Evolutionary conservation across 2,113 vertebrate species (phyloP).

Genomic region (Tragulus kanchil): DNA sequence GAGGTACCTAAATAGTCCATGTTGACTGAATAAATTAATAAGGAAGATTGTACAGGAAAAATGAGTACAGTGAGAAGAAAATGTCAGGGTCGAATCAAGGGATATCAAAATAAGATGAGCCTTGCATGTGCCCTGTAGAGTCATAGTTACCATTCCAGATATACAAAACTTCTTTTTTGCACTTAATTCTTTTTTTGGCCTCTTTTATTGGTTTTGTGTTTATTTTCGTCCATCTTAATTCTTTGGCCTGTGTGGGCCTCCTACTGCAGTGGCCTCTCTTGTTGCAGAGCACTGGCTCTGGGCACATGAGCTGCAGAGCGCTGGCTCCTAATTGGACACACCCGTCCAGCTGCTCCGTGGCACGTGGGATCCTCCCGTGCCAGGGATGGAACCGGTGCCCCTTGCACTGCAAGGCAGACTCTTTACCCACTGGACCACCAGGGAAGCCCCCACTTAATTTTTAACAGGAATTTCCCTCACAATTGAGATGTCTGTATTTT

Average conservation of each 20-base stretch:
- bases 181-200: not conserved
- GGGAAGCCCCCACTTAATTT: not conserved
- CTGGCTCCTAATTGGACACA: too few relatives aligned
- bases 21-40: conserved; percentile 1
- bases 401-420: too few relatives aligned
- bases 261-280: too few relatives aligned
- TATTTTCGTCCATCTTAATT: too few relatives aligned
- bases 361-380: too few relatives aligned
- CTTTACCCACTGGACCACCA: too few relatives aligned
- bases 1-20: not conserved
- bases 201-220: too few relatives aligned
- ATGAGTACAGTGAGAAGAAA: not conserved
- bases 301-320: too few relatives aligned
- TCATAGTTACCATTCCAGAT: not conserved
- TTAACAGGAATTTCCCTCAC: not conserved
- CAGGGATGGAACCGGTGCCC: too few relatives aligned
- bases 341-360: too few relatives aligned
- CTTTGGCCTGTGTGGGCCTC: too few relatives aligned
- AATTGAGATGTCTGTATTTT: conserved; percentile 10
- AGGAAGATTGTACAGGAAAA: conserved; percentile 16
- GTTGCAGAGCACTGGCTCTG: too few relatives aligned
- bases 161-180: not conserved
- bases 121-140: not conserved
- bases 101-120: not conserved
- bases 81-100: not conserved